Conservation (phyloP, 2,113 vertebrate species). For the Chrysochloris asiatica region DNA sequence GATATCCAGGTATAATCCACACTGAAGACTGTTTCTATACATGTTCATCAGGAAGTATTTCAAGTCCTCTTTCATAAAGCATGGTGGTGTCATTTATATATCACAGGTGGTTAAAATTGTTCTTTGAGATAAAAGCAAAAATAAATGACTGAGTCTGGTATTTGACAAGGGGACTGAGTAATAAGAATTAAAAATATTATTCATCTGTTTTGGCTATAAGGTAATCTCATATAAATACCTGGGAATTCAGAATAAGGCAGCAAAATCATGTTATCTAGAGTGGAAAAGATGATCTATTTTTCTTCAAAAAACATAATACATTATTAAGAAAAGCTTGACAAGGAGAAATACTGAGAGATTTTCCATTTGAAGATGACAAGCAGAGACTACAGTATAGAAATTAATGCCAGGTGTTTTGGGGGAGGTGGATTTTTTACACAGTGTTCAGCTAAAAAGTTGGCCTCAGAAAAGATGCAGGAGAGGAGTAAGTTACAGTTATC, state of each 20-base stretch:
- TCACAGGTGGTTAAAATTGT: neutral
- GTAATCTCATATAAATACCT: conserved; percentile 38
- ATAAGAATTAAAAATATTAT: conserved; percentile 46
- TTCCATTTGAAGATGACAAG: conserved; percentile 21
- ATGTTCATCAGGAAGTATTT: too few species aligned
- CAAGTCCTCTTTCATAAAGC: too few species aligned
- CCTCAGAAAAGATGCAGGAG: conserved; percentile 9
- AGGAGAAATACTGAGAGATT: conserved; percentile 43
- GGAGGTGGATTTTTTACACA: neutral
- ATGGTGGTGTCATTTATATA: too few species aligned
- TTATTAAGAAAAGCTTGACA: conserved; percentile 34
- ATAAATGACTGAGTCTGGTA: conserved; percentile 19
- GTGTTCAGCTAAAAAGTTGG: neutral
- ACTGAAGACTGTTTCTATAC: neutral
- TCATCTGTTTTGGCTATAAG: conserved; percentile 52
- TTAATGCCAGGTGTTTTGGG: neutral
- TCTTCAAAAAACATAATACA: neutral
- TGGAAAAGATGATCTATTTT: neutral
- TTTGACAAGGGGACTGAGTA: conserved; percentile 4
- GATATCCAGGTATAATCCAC: neutral
- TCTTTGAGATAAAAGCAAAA: conserved; percentile 52
- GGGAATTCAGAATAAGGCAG: neutral
- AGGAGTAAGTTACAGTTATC: neutral
- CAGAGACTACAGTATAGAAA: neutral
- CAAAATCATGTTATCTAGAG: conserved; percentile 33